Evolutionary conservation across 2,888 invertebrate species (phyloP).

Genomic region (Agriotes lineatus): DNA sequence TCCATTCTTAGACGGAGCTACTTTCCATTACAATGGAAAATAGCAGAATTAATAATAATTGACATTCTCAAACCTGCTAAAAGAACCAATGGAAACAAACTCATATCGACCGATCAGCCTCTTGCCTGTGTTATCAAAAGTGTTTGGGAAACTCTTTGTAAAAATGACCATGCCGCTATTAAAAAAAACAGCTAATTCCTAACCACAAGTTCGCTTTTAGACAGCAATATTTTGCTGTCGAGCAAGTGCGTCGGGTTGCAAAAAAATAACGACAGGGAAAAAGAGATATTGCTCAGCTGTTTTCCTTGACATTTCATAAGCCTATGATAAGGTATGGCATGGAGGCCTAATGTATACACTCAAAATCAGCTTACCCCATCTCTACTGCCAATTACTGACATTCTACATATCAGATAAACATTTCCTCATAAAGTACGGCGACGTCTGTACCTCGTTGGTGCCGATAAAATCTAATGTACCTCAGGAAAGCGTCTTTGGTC

Average conservation of each 20-base stretch:
- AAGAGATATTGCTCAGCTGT: not conserved
- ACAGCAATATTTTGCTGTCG: not conserved
- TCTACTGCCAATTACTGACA: not conserved
- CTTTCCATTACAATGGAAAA: too few relatives aligned
- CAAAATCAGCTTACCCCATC: not conserved
- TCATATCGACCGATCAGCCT: not conserved
- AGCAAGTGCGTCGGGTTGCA: not conserved
- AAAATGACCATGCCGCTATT: not conserved
- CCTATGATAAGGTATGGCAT: not conserved
- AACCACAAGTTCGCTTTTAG: not conserved
- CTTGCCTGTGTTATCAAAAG: not conserved
- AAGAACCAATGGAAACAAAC: not conserved
- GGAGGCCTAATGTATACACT: not conserved
- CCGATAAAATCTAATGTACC: not conserved
- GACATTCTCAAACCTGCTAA: not conserved
- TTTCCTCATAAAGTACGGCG: not conserved
- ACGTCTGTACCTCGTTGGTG: not conserved
- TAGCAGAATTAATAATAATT: not conserved
- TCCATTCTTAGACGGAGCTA: too few relatives aligned
- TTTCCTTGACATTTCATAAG: constrained; percentile 3
- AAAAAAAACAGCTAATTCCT: not conserved
- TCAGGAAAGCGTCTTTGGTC: not conserved
- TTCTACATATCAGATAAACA: not conserved
- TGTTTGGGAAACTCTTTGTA: not conserved
- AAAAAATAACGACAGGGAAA: not conserved